Evolutionary conservation across 2,797 vertebrate species (phyloP), one percentile per base, ranked within the genome.

Genomic region (Toxotes lorentzi): DNA sequence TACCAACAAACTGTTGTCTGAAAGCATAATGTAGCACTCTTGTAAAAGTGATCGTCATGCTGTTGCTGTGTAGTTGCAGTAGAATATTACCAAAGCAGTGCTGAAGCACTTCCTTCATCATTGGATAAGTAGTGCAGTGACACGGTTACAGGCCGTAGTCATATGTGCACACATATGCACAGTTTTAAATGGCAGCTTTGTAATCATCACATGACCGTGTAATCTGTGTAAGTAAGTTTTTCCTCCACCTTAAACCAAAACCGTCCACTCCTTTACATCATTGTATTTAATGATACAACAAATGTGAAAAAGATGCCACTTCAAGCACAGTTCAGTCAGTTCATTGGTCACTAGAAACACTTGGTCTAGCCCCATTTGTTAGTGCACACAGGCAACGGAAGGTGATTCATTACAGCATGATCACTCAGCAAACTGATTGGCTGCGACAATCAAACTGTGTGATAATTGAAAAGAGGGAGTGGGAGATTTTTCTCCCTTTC

Each of bases 371-470:
- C 47, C 41, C 32, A 70, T 77, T 63, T 63, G 48, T 73, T 30
- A 34, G 78, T 1, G 27, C 56, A 47, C 60, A 68, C 58, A 50
- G 57, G 65, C 82, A 77, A 67, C 4, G 4, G 72, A 76, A 69
- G 59, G 71, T 86, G 71, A 81, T 79, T 88, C 72, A 74, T 75
- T 78, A 63, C 59, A 72, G 71, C 58, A 2, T 67, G 80, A 82
- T 84, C 76, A 45, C 86, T 80, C 60, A 40, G 56, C 32, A 82
- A 80, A 77, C 76, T 89, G 73, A 93, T 92, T 88, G 83, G 84
- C 76, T 76, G 69, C 51, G 91, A 93, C 89, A 88, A 78, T 91
- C 80, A 84, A 86, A 86, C 87, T 86, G 88, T 79, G 85, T 76
- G 72, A 86, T 93, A 89, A 92, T 90, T 91, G 78, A 85, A 87